Evolutionary conservation across 1,140 invertebrate species (phyloP), one percentile per base, ranked within the genome.

Genomic region (Cardiocondyla obscurior): DNA sequence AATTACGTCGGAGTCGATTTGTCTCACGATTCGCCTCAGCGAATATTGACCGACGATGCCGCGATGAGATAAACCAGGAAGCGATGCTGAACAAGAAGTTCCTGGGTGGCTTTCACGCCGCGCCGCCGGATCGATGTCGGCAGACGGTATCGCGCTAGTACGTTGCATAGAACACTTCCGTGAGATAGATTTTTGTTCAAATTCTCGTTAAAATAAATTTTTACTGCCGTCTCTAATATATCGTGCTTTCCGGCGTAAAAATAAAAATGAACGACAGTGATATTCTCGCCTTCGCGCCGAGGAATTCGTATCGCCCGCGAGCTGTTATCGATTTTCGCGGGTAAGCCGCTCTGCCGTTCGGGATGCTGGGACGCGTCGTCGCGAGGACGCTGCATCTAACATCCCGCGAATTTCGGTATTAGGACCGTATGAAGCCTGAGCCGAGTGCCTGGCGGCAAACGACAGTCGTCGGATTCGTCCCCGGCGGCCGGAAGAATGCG

Each of bases 391-490:
- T 74, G 83, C 87, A 83, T 87, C 88, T 83, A 88, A 88, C 86
- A 86, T 89, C 28, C 51, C 65, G 79, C 87, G 89, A 91, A 88
- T 91, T 90, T 90, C 64, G 57, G 19, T 87, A 90, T 84, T 87
- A 88, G 90, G 91, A 53, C 33, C 82, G n/a, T 85, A 90, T 84
- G 67, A 49, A 19, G n/a, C 14, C 6, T 33, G 25, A n/a, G n/a
- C 12, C 25, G 46, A 74, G 42, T 16, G 33, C 14, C n/a, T n/a
- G n/a, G 25, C 39, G 8, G 44, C 39, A 22, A 19, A 62, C 44
- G 36, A 30, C 25, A 30, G 10, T 25, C 4, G 42, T 7, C 16
- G 25, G 33, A 7, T 22, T 6, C 22, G 33, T 64, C 36, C 6
- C 10, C 12, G 19, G 49, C 36, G 51, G 58, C 4, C 25, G 76